Evolutionary conservation across 2,888 invertebrate genomes (phyloP), one percentile per base, ranked within the genome.

Genomic region (Dusona sp.): DNA sequence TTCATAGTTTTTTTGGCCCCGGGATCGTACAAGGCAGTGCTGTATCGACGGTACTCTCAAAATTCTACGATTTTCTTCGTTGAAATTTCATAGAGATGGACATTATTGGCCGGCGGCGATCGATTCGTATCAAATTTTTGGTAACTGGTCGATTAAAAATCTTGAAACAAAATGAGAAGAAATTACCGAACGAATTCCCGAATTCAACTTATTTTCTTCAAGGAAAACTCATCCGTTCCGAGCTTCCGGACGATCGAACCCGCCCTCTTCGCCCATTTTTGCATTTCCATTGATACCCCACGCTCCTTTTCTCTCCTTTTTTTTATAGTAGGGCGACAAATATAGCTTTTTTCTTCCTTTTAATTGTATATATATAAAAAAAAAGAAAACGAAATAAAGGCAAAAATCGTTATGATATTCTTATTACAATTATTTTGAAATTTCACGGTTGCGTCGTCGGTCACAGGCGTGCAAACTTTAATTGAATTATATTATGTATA

Each of bases 221-320:
- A 61, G 7, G 9, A 13, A n/a, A 11, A 25, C 11, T 61, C 7
- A 19, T 48, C 48, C 0, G 19, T 19, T 19, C 48, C 1, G 16
- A 45, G 45, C 4, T 57, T 25, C 8, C n/a, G 1, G 11, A n/a
- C 3, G 3, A 29, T 9, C 57, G 22, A 29, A 11, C 13, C 11
- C 38, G 25, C 13, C 2, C 22, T 19, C 4, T 6, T 22, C 68
- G 68, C 25, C 13, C 57, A 9, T 74, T 73, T 91, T 94, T 93
- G 93, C 93, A 94, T 94, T 94, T 93, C 93, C 93, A 93, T 90
- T 92, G 93, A 92, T 92, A 92, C 91, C 91, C 92, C 91, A 90
- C 89, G 88, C 80, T 7, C 7, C 33, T 33, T 57, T 45, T 22
- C 13, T 33, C 8, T 48, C 48, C 9, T n/a, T 25, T 9, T 51